Conservation (phyloP, 2,888 invertebrate genomes). For the Argyra leucocephala region DNA sequence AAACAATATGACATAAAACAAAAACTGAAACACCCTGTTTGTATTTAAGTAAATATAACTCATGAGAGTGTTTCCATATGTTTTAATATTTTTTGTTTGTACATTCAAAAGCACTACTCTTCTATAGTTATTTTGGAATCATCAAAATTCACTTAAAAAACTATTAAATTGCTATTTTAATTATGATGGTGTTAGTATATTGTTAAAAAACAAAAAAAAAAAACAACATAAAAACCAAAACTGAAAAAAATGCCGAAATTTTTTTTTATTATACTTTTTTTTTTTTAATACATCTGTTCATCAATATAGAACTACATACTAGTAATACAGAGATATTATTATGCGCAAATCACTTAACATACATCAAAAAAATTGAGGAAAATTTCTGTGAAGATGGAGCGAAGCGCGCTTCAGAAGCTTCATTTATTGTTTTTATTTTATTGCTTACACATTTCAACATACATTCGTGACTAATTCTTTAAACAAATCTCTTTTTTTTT, state of each 20-base stretch:
- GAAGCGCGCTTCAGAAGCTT: not conserved
- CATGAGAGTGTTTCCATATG: not conserved
- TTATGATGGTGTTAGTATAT: no score
- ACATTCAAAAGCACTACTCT: no score
- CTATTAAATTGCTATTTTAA: not conserved
- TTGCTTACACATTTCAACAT: no score
- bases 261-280: not conserved
- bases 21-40: not conserved
- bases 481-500: not conserved
- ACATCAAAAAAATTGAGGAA: not conserved
- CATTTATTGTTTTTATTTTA: not conserved
- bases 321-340: not conserved
- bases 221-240: no score
- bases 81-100: no score
- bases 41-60: not conserved
- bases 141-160: not conserved
- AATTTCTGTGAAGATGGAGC: not conserved
- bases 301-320: not conserved
- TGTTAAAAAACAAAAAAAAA: no score
- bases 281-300: not conserved
- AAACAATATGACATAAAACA: no score
- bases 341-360: not conserved
- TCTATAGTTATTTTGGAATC: not conserved
- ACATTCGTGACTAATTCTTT: conserved; percentile 2
- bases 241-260: not conserved